phyloP scores from a whole-genome alignment of 2,888 invertebrate genomes.

The Colletes collaris region DNA sequence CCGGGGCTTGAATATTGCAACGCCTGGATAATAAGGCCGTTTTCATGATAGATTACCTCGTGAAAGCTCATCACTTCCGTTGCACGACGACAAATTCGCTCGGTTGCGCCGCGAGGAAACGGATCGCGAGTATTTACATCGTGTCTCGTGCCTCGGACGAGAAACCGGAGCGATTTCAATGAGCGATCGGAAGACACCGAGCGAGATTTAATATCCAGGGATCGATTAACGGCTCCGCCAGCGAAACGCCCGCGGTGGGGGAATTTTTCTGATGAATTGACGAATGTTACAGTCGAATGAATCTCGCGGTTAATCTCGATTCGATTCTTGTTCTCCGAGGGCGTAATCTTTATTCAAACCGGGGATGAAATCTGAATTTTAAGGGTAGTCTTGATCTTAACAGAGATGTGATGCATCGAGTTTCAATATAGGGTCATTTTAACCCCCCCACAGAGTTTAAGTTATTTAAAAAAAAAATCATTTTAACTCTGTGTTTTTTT shows the following conservation, averaged over 20 bases:
- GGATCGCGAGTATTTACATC: constrained; percentile 38
- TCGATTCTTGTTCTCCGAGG: no score
- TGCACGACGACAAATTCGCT: constrained; percentile 44
- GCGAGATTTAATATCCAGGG: constrained; percentile 1
- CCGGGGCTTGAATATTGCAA: constrained; percentile 18
- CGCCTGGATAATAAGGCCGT: constrained; percentile 57
- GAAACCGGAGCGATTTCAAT: neutral
- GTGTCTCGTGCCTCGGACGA: neutral
- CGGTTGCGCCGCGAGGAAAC: constrained; percentile 28
- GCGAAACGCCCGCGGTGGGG: neutral
- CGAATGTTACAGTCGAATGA: neutral
- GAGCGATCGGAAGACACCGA: constrained; percentile 9
- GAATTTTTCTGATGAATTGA: neutral
- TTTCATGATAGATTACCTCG: constrained; percentile 65
- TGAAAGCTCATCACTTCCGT: constrained; percentile 60
- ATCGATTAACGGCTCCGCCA: neutral
- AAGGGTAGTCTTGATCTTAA: no score
- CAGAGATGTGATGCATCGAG: no score
- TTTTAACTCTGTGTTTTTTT: no score
- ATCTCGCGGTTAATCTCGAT: no score
- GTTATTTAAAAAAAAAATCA: no score
- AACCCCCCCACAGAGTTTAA: no score
- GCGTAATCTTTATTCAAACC: no score
- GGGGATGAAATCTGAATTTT: no score
- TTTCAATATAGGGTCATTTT: no score